Evolutionary conservation across 2,113 vertebrate genomes (phyloP), one percentile per base, ranked within the genome.

Genomic region (Passerina amoena): DNA sequence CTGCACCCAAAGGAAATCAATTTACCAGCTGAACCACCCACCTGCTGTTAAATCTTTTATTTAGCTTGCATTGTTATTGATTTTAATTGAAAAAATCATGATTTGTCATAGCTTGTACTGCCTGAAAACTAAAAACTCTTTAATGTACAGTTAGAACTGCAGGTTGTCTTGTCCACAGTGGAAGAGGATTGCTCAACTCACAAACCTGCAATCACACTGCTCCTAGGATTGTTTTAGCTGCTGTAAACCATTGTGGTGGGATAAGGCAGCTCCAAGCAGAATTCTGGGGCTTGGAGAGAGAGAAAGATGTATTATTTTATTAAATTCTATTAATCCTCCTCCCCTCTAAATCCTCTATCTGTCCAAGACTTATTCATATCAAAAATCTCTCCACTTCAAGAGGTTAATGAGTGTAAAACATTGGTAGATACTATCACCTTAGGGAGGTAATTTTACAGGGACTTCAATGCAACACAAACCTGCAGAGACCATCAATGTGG

Each of bases 1-100:
- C 95, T 94, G 54, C 20, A 73, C 87, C 83, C 86, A 61, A 79
- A 72, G 60, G 91, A 93, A 91, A 92, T 92, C 76, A 78, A 83
- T 88, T 91, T 57, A 72, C 38, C 83, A 72, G 63, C 38, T 75
- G 82, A 76, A 86, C 47, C 72, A 83, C 51, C 84, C 61, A 73
- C 78, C 35, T 13, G 12, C 78, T 68, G 70, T 77, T 94, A 70
- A 66, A 86, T 72, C 76, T 79, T 88, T 75, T 51, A 37, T 88
- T 86, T 92, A 86, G 47, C 80, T 82, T 65, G n/a, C 50, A 69
- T n/a, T 42, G 11, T 50, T 86, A 86, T 73, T 78, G 92, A 92
- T 96, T 90, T 86, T 92, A 96, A 96, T 81, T 86, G 79, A 85
- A 95, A 60, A 77, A 94, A 77, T 76, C 71, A 56, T 0, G 1